These are phyloP conservation scores for Stenichneumon culpator DNA, from an alignment of 2,888 invertebrate species.

Conservation along the genomic window DNA sequence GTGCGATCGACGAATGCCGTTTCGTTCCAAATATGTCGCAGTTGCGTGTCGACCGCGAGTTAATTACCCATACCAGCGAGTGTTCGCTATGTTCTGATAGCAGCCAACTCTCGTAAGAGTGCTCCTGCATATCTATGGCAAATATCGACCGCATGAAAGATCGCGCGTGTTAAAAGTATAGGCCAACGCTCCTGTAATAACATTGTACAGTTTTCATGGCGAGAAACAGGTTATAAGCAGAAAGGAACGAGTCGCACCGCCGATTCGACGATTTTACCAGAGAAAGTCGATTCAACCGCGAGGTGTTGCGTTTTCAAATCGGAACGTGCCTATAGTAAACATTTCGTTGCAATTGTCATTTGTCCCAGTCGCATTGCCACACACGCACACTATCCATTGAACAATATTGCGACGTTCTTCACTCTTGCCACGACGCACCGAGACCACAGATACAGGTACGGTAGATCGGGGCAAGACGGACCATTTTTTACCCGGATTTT, in stretches of 20 bases:
- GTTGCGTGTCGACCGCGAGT: constrained; percentile 59
- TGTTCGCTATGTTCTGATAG: constrained; percentile 37
- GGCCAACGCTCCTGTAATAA: constrained; percentile 12
- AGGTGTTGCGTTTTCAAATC: constrained; percentile 23
- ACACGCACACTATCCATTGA: not conserved
- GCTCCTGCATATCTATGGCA: not conserved
- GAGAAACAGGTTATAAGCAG: constrained; percentile 15
- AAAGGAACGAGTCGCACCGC: constrained; percentile 18
- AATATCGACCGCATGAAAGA: constrained; percentile 9
- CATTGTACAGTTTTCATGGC: constrained; percentile 18
- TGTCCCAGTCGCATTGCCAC: not conserved
- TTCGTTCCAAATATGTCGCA: constrained; percentile 66
- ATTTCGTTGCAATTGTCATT: not conserved
- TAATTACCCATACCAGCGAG: constrained; percentile 55
- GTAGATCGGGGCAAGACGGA: not conserved
- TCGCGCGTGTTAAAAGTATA: not conserved
- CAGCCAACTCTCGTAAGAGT: constrained; percentile 2
- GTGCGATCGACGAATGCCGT: constrained; percentile 56
- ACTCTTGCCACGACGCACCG: not conserved
- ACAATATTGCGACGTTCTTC: not conserved
- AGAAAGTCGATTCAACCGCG: constrained; percentile 26
- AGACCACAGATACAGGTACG: too few species aligned
- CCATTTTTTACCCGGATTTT: not conserved
- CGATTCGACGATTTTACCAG: constrained; percentile 7
- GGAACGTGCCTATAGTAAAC: not conserved